Evolutionary conservation across 2,888 invertebrate species (phyloP), one percentile per base, ranked within the genome.

Genomic region (Flabesymbios commensalis): DNA sequence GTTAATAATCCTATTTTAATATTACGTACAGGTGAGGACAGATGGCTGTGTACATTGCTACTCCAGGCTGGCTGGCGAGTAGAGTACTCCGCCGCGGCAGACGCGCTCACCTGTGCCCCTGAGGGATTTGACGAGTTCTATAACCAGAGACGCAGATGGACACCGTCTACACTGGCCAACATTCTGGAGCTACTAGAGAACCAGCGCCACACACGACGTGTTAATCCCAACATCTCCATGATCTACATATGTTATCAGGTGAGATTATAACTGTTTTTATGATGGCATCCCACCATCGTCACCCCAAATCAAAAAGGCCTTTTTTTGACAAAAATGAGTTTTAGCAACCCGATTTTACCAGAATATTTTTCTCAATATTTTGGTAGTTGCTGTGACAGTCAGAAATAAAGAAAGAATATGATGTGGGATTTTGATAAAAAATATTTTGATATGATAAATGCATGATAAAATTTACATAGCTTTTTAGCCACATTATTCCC

Each of bases 141-240:
- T 71, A 80, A 79, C 64, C 81, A 64, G 67, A 68, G 80, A 4
- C 68, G 79, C 47, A 72, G 80, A 2, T 81, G 81, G 80, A 75
- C 76, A 19, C 79, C 81, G 1, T 79, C 79, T 3, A 80, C 80
- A 3, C 61, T 80, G 53, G 79, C 80, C 47, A 81, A 80, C 72
- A 75, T 79, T 72, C 75, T 79, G 69, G 79, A 79, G 55, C 73
- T 81, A 41, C 69, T 80, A 24, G 29, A 22, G 19, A 57, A 59
- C 39, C 54, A 64, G 60, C 42, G 57, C 17, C 47, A 49, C 43
- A 62, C 65, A 5, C 54, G 54, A 36, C 49, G 39, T 26, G 60
- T 51, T 14, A 99, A 99, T 81, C 97, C 98, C 81, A 97, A 96
- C 78, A 97, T 99, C 74, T 97, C 97, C 0, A 61, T 70, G 7